Percentiles rank a stretch among this genome's conserved stretches.
phyloP scores from a whole-genome alignment of 2,797 vertebrate species.

The Halcyon smyrnensis region DNA sequence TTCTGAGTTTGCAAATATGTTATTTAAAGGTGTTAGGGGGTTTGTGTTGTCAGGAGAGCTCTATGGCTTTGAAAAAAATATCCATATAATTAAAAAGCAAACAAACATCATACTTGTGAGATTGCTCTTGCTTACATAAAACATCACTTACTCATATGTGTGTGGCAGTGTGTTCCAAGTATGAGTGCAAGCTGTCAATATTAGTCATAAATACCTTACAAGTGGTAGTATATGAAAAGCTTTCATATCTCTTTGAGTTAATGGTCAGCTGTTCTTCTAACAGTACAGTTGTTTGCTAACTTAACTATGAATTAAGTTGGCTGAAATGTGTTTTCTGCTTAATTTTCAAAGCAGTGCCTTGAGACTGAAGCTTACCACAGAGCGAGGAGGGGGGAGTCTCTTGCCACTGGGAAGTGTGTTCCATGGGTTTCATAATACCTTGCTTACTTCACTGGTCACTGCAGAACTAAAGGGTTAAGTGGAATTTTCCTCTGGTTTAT shows the following conservation, averaged over 20 bases:
- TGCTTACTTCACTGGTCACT: not conserved
- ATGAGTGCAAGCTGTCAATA: not conserved
- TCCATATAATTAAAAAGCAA: not conserved
- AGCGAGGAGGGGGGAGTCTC: not conserved
- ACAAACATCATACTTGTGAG: not conserved
- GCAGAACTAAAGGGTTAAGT: not conserved
- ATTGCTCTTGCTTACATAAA: not conserved
- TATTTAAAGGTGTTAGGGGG: rapidly evolving
- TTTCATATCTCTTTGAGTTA: not conserved
- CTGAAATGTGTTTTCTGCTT: not conserved
- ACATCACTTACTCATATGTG: not conserved
- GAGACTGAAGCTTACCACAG: not conserved
- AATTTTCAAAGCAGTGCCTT: not conserved
- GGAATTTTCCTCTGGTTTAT: not conserved
- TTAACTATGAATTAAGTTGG: not conserved
- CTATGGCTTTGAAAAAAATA: not conserved
- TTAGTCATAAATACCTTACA: not conserved
- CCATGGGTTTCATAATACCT: not conserved
- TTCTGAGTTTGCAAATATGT: not conserved
- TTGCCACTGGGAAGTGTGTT: not conserved
- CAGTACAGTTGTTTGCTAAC: not conserved
- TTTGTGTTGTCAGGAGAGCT: not conserved
- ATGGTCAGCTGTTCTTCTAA: not conserved
- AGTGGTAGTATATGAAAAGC: not conserved
- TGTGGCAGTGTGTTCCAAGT: not conserved